Conservation (phyloP, 37 sponge, comb jelly and placozoan species). For the Spongia lamella region DNA sequence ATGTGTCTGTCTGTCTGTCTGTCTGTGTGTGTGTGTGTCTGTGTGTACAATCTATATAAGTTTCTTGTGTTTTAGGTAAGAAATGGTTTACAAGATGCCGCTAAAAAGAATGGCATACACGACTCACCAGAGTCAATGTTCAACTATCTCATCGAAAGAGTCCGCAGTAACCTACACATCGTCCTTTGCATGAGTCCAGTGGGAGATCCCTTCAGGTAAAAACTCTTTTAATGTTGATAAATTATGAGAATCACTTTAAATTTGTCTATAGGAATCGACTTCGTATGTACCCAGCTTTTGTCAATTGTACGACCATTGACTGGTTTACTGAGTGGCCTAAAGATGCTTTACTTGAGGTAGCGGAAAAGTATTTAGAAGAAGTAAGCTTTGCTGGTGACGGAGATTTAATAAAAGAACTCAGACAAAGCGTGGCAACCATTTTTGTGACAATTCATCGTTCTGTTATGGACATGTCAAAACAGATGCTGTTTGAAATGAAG, state of each 20-base stretch:
- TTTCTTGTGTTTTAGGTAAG: slow-evolving; percentile 49
- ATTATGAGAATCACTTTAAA: too few relatives aligned
- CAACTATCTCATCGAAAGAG: slow-evolving; percentile 91
- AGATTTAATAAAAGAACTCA: slow-evolving; percentile 23
- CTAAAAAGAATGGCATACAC: slow-evolving; percentile 81
- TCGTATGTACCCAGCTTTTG: slow-evolving; percentile 95
- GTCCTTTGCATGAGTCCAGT: slow-evolving; percentile 98
- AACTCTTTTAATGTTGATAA: too few relatives aligned
- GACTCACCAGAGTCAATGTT: slow-evolving; percentile 87
- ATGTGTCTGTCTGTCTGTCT: too few relatives aligned
- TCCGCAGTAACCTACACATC: slow-evolving; percentile 90
- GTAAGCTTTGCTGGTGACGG: slow-evolving; percentile 58
- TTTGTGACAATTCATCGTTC: slow-evolving; percentile 93
- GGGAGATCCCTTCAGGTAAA: slow-evolving; percentile 93
- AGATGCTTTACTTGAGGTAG: slow-evolving; percentile 97
- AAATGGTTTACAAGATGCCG: slow-evolving; percentile 59
- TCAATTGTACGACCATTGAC: slow-evolving; percentile 99
- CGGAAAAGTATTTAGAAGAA: slow-evolving; percentile 89
- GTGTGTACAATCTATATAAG: neutral
- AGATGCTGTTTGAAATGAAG: slow-evolving; percentile 97
- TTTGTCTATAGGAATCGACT: slow-evolving; percentile 83
- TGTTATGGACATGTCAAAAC: slow-evolving; percentile 88
- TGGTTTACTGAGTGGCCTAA: slow-evolving; percentile 99
- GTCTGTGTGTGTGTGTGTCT: neutral
- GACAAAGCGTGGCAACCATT: slow-evolving; percentile 70